Conservation (phyloP, 2,888 invertebrate species). For the Ichneumoninae sp. region DNA sequence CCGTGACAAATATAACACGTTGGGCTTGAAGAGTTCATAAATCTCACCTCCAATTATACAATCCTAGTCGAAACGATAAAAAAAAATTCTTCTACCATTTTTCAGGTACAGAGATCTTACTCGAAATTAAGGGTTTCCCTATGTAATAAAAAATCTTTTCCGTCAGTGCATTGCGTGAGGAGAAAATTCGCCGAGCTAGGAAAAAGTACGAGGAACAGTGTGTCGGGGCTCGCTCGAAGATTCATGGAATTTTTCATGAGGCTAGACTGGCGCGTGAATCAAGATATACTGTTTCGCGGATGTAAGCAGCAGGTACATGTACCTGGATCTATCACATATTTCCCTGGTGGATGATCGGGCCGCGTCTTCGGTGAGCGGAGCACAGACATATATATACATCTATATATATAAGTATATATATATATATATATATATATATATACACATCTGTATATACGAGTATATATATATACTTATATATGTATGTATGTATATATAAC, state of each 20-base stretch:
- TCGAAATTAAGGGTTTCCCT: not conserved
- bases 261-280: constrained; percentile 49
- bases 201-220: constrained; percentile 4
- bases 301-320: constrained; percentile 25
- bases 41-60: too few species aligned
- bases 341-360: constrained; percentile 61
- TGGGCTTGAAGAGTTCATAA: too few species aligned
- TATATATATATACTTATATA: too few species aligned
- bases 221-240: constrained; percentile 52
- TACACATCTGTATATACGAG: too few species aligned
- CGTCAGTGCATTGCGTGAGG: not conserved
- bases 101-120: not conserved
- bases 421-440: not conserved
- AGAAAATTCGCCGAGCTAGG: not conserved
- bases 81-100: not conserved
- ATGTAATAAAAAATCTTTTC: not conserved
- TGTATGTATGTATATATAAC: not conserved
- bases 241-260: constrained; percentile 67
- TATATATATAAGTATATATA: not conserved
- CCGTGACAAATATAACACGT: too few species aligned
- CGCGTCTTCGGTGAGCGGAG: not conserved
- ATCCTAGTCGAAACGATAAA: too few species aligned
- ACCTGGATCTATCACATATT: constrained; percentile 59
- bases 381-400: not conserved
- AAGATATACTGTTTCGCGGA: constrained; percentile 46